Base-by-base conservation (phyloP, 2,797 vertebrate species). In the Centroberyx gerrardi region DNA sequence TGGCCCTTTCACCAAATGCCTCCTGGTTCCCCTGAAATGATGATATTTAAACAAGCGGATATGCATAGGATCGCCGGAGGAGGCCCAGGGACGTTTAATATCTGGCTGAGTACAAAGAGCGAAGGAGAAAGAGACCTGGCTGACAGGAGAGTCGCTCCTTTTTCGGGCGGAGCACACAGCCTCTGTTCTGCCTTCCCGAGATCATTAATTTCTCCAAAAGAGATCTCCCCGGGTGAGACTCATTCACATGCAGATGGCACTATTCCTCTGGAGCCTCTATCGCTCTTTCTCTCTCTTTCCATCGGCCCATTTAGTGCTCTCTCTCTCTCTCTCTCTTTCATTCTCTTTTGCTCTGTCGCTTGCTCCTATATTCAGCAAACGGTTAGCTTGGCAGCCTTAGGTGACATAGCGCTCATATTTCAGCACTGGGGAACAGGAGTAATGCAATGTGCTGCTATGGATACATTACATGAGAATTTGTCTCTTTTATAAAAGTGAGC, bases 141-240 rank as follows among this genome's bases (percentile, higher is more conserved):
- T 92, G 90, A 88, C 48, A 73, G 70, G 80, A 90, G 82, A 81
- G 62, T 72, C 31, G 46, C 75, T 90, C 83, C 76, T 68, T 89
- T 91, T 82, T 86, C 79, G 80, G 80, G 76, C 4, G 64, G 78
- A 91, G 90, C 84, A 76, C 72, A 68, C 80, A 62, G 86, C 80
- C 86, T 92, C 89, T 88, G 81, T 91, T 93, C 94, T 91, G 88
- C 87, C 91, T 95, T 94, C 87, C 78, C 81, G 79, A 93, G 90
- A 95, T 94, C 94, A 96, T 96, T 95, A 93, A 95, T 95, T 94
- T 93, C 86, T 94, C 88, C 84, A 90, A 95, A 93, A 95, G 92
- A 94, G 88, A 94, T 94, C 90, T 94, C 92, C 90, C 92, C 62
- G 87, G 92, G 91, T 94, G 90, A 92, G 89, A 91, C 89, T 93